These are phyloP conservation scores for Crocidura indochinensis DNA, from an alignment of 2,797 vertebrate genomes.

Conservation along the genomic window DNA sequence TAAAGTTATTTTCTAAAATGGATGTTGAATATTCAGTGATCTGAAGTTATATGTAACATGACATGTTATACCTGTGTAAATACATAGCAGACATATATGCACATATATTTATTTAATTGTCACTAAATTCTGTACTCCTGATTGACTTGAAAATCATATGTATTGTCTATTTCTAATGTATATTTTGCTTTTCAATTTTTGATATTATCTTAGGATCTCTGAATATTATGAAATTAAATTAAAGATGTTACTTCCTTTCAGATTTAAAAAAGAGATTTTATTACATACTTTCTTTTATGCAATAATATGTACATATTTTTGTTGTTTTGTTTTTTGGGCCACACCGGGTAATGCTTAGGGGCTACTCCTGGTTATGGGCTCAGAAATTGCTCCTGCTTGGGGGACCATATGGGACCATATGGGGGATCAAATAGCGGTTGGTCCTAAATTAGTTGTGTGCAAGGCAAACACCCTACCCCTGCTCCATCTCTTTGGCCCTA, in stretches of 20 bases:
- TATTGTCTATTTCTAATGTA: neutral
- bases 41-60: neutral
- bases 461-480: no score
- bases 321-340: no score
- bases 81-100: neutral
- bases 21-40: slow-evolving; percentile 13
- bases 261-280: no score
- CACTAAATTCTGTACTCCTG: neutral
- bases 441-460: no score
- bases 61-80: neutral
- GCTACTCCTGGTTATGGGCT: no score
- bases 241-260: neutral
- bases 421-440: no score
- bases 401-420: no score
- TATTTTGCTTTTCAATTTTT: neutral
- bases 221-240: neutral
- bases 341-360: no score
- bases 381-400: no score
- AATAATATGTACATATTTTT: neutral
- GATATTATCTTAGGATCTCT: neutral
- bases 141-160: neutral
- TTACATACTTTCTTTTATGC: neutral
- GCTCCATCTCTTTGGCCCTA: no score
- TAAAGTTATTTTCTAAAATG: slow-evolving; percentile 30
- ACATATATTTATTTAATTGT: neutral